Conservation (phyloP, 1,140 invertebrate species). For the Mycetomoellerius zeteki region DNA sequence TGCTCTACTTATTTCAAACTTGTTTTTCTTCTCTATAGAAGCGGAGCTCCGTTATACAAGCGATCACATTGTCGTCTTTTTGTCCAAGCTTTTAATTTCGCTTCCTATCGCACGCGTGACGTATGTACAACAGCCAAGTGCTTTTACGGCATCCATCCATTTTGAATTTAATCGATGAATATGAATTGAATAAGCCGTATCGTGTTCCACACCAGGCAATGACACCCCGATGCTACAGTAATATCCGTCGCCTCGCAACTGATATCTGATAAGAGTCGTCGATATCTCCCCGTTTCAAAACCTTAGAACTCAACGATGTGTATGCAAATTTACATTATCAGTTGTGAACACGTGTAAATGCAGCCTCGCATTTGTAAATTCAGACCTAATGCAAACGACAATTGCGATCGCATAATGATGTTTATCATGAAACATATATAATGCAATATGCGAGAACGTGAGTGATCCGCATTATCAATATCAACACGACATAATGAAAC, state of each 20-base stretch:
- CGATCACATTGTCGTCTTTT: neutral
- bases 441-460: neutral
- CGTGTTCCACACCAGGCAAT: neutral
- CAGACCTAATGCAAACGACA: neutral
- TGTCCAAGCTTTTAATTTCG: slow-evolving; percentile 6
- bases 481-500: slow-evolving; percentile 1
- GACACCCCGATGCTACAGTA: neutral
- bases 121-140: neutral
- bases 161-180: slow-evolving; percentile 18
- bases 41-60: neutral
- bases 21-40: neutral
- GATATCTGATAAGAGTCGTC: slow-evolving; percentile 30
- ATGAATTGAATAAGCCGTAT: slow-evolving; percentile 16
- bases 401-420: neutral
- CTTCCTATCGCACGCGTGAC: neutral
- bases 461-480: neutral
- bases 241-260: neutral
- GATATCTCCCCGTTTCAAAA: neutral
- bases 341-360: neutral
- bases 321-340: neutral
- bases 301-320: neutral
- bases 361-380: neutral
- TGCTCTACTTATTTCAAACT: slow-evolving; percentile 7
- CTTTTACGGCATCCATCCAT: slow-evolving; percentile 7
- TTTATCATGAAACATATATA: neutral